These are phyloP conservation scores for Batillaria attramentaria DNA, from an alignment of 1,140 invertebrate genomes.

Conservation along the genomic window DNA sequence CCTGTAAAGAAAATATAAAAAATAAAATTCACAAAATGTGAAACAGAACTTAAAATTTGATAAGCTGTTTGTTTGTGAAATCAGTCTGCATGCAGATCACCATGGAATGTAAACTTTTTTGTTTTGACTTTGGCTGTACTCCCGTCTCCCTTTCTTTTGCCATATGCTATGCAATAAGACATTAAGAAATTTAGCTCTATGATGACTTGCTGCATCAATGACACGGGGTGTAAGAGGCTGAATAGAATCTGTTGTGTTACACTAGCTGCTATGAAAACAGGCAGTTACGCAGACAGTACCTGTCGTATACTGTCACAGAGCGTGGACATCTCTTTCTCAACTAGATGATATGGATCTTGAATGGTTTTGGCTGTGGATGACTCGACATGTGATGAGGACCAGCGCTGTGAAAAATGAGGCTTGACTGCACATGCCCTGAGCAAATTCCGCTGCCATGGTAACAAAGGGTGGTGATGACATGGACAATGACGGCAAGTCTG, in stretches of 20 bases:
- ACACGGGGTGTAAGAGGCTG: no score
- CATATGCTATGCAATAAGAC: no score
- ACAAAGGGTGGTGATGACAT: neutral
- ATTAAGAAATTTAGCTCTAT: no score
- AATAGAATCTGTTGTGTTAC: no score
- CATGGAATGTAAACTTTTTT: neutral
- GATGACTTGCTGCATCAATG: no score
- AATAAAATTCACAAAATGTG: neutral
- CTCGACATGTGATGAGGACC: neutral
- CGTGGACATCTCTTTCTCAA: slow-evolving; percentile 85
- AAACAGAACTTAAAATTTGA: neutral
- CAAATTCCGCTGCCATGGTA: neutral
- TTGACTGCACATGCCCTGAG: neutral
- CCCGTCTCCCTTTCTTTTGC: no score
- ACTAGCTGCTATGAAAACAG: no score
- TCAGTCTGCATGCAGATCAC: neutral
- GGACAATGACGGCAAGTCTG: slow-evolving; percentile 2
- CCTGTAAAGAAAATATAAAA: slow-evolving; percentile 38
- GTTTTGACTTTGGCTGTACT: neutral
- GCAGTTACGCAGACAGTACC: no score
- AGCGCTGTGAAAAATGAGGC: neutral
- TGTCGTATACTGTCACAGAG: slow-evolving; percentile 46
- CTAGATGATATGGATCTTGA: slow-evolving; percentile 86
- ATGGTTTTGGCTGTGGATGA: neutral
- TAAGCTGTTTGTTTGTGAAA: neutral